These are phyloP conservation scores for Icerya purchasi DNA, from an alignment of 2,888 invertebrate genomes.

Conservation along the genomic window DNA sequence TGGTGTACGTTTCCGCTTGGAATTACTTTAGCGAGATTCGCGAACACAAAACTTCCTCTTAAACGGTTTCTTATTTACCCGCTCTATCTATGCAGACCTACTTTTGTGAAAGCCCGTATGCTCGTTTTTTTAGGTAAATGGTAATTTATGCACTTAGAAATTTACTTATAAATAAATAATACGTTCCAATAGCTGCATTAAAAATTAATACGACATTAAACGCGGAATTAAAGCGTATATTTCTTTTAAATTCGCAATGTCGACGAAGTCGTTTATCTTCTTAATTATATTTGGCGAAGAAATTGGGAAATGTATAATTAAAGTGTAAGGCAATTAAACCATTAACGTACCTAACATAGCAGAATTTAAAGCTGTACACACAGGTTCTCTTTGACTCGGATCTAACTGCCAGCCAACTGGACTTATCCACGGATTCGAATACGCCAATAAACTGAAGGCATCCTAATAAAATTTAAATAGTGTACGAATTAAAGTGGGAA, in stretches of 20 bases:
- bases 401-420: constrained; percentile 91
- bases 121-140: too few species aligned
- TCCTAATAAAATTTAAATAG: constrained; percentile 37
- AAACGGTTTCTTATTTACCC: too few species aligned
- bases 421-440: constrained; percentile 93
- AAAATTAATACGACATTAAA: too few species aligned
- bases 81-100: too few species aligned
- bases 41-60: too few species aligned
- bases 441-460: constrained; percentile 92
- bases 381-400: constrained; percentile 80
- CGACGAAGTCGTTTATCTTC: background rate
- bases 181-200: too few species aligned
- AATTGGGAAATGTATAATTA: background rate
- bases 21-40: too few species aligned
- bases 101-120: too few species aligned
- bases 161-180: too few species aligned
- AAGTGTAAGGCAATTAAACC: background rate
- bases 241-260: background rate
- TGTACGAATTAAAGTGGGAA: too few species aligned
- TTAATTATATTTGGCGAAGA: background rate
- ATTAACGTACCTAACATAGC: constrained; percentile 84
- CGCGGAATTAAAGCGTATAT: background rate
- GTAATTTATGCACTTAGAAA: too few species aligned
- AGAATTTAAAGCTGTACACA: constrained; percentile 89
- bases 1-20: too few species aligned